Conservation (phyloP, 2,888 invertebrate genomes). For the Meloe dianella region DNA sequence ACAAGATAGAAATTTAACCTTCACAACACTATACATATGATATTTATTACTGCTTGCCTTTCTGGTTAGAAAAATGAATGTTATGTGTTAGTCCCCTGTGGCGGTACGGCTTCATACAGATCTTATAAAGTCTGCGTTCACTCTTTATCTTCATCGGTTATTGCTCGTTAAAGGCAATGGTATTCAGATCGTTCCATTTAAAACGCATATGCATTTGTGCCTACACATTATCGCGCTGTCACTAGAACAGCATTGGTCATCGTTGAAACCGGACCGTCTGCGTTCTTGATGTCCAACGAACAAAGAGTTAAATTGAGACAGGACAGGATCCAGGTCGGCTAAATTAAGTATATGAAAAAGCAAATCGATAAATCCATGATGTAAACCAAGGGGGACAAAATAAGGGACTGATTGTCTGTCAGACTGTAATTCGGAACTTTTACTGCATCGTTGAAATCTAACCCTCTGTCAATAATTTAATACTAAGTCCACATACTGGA, state of each 20-base stretch:
- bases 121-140: slow-evolving; percentile 22
- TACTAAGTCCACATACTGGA: background rate
- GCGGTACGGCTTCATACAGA: slow-evolving; percentile 31
- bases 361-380: background rate
- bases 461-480: slow-evolving; percentile 11
- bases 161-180: too few relatives aligned
- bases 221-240: background rate
- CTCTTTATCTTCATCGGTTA: slow-evolving; percentile 26
- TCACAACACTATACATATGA: too few relatives aligned
- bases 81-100: slow-evolving; percentile 18
- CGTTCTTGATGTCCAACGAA: background rate
- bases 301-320: background rate
- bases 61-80: background rate
- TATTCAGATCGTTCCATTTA: too few relatives aligned
- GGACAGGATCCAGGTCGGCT: background rate
- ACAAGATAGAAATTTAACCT: too few relatives aligned
- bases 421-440: slow-evolving; percentile 7
- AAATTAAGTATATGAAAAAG: background rate
- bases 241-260: background rate
- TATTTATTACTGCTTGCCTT: too few relatives aligned
- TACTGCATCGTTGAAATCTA: background rate
- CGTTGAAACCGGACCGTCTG: background rate
- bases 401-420: background rate
- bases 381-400: background rate
- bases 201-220: background rate